Conservation (phyloP, 2,113 vertebrate species). For the Ariopsis seemanni region DNA sequence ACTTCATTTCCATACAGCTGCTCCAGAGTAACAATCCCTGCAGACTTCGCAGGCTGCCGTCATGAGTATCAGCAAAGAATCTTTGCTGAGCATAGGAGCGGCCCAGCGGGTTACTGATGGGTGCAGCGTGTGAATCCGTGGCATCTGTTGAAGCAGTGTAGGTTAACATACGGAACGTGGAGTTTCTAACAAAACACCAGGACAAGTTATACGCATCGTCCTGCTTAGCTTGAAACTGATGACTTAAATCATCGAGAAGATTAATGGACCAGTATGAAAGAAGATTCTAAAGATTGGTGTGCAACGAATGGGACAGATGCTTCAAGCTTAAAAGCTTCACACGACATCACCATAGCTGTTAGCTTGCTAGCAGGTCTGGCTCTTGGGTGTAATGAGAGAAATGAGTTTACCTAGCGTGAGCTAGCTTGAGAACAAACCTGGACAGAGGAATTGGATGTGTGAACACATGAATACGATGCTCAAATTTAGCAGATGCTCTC, state of each 20-base stretch:
- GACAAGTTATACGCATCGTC: not conserved
- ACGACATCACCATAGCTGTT: not conserved
- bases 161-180: not conserved
- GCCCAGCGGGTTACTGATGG: not conserved
- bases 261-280: not conserved
- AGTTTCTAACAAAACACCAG: not conserved
- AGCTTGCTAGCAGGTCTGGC: not conserved
- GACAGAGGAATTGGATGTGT: too few relatives aligned
- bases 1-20: constrained; percentile 99
- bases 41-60: constrained; percentile 55
- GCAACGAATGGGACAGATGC: not conserved
- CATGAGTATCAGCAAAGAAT: not conserved
- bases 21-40: constrained; percentile 82
- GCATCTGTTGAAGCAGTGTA: not conserved
- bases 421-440: not conserved
- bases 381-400: too few relatives aligned
- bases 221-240: not conserved
- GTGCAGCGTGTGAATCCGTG: not conserved
- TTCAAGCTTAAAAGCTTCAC: not conserved
- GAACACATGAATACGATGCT: too few relatives aligned
- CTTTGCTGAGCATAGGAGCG: not conserved
- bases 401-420: not conserved
- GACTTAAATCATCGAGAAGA: not conserved
- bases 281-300: not conserved
- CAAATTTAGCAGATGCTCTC: too few relatives aligned